These are phyloP conservation scores for Hyperoplus lanceolatus DNA, from an alignment of 2,797 vertebrate species.

Conservation along the genomic window DNA sequence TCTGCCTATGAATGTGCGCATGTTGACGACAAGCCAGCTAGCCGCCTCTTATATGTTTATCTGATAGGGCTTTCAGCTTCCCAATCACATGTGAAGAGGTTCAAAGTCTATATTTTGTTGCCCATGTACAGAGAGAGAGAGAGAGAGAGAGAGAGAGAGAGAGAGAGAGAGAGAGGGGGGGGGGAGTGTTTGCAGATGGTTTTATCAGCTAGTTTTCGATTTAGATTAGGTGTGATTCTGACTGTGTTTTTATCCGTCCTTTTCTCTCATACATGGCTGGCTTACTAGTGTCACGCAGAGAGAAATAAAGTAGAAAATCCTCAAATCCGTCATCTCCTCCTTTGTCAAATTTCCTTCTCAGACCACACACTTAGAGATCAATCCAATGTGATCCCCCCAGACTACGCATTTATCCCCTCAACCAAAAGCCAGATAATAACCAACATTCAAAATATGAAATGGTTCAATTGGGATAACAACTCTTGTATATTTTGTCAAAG, in stretches of 20 bases:
- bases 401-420: constrained; percentile 9
- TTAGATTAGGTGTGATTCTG: constrained; percentile 59
- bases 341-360: constrained; percentile 41
- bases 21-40: constrained; percentile 71
- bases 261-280: constrained; percentile 29
- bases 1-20: constrained; percentile 75
- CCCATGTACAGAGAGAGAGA: constrained; percentile 30
- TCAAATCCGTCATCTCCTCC: constrained; percentile 48
- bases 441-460: too few relatives aligned
- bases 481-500: too few relatives aligned
- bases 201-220: constrained; percentile 73
- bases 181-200: constrained; percentile 31
- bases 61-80: constrained; percentile 81
- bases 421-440: too few relatives aligned
- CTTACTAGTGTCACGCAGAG: constrained; percentile 44
- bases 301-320: constrained; percentile 48
- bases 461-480: too few relatives aligned
- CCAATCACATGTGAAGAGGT: constrained; percentile 62
- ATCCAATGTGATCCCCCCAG: constrained; percentile 27
- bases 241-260: constrained; percentile 60
- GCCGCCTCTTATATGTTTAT: constrained; percentile 77
- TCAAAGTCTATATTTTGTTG: constrained; percentile 81
- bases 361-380: constrained; percentile 31
- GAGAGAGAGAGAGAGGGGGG: too few relatives aligned
- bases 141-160: neutral